Evolutionary conservation across 37 sponge, comb jelly and placozoan genomes (phyloP), one percentile per base, ranked within the genome.

Genomic region (Oopsacas minuta): DNA sequence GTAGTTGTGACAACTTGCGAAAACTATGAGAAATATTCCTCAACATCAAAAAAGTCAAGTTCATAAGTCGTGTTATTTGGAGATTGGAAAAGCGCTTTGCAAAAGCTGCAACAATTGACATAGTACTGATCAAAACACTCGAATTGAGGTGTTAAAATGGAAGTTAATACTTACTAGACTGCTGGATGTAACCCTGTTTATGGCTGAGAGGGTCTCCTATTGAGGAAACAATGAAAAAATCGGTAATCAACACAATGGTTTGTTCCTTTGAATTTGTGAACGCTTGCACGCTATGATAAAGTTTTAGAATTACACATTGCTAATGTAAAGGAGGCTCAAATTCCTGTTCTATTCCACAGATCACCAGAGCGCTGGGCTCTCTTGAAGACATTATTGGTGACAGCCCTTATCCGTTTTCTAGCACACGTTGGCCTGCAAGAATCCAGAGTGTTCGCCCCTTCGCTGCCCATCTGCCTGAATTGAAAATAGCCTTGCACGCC

Each of bases 371-470:
- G 75, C 75, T 61, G 75, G 75, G 75, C 75, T 61, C 75, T 61
- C 75, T 61, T 61, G 75, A 61, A 61, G 75, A 61, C 75, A 61
- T 61, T 61, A 61, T 61, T 61, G 75, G 75, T 61, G 75, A 61
- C 75, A 3, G 75, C 75, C 75, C 28, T 61, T 34, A 61, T 61
- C 75, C 75, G 5, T 61, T 61, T 61, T 61, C 75, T n/a, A 61
- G 75, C 22, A 61, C 75, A 61, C 75, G 75, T 61, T 61, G 75
- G 75, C 28, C 75, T 61, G 75, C 75, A 61, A 61, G 75, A 61
- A 61, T 61, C 75, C 75, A 61, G 75, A 61, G 75, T 61, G 75
- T 61, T 61, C 75, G 75, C 75, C 75, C 75, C 75, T 61, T 61
- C 75, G 75, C 75, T 61, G 75, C 75, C 22, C 75, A 61, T 61